Base-by-base conservation (phyloP, 2,113 vertebrate species). In the Megaceryle torquata region DNA sequence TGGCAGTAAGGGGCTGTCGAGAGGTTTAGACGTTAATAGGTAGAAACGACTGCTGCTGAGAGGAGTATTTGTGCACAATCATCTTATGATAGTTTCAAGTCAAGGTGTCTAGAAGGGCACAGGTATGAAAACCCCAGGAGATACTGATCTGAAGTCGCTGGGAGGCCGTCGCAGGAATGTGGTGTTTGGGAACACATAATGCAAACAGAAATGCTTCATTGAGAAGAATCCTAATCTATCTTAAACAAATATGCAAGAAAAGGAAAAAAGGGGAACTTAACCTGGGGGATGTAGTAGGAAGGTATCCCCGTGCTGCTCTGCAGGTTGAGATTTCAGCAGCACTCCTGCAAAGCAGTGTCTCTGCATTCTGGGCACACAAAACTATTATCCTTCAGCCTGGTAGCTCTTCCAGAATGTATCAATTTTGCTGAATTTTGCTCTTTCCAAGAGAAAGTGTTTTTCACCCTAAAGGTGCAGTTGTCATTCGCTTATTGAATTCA, bases 381-480 rank as follows among this genome's bases (percentile, higher is more conserved):
- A 54, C 94, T 94, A 89, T 37, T 15, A 31, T 88, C 95, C 89
- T 92, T 43, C 84, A 83, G 87, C 88, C 70, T 80, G 82, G 78
- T 29, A 17, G 81, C 85, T 87, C 92, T 81, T 94, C 75, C 79
- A 76, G 91, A 96, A 95, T n/a, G 92, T 85, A 96, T 88, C 50
- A 90, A 19, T 82, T 89, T 86, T 83, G 88, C 90, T 94, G 89
- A 96, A 96, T 95, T 92, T 95, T 97, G 92, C 90, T 96, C 94
- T 97, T 90, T 95, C 96, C 92, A 97, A 97, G 95, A 96, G 92
- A 96, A 92, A 89, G 86, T 54, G 88, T 90, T 95, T 97, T 95
- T 80, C 94, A 96, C 91, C 93, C 88, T 95, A 44, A 63, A 94
- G 96, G 93, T 88, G 95, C 83, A 77, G 91, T 85, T 94, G 86